Base-by-base conservation (phyloP, 2,888 invertebrate species). In the Rutpela maculata region DNA sequence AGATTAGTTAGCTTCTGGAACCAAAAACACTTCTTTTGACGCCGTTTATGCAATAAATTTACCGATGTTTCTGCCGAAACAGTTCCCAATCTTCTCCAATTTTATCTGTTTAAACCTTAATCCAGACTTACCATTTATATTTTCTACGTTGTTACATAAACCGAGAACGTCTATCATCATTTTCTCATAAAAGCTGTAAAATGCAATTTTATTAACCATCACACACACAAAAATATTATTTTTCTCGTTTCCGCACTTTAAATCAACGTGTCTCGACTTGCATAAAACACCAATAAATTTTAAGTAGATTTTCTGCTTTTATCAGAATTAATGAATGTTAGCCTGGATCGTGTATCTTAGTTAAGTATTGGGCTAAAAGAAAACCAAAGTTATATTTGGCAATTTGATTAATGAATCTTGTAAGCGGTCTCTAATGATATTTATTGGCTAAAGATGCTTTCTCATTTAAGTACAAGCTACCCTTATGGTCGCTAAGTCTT, bases 321-420 rank as follows among this genome's bases (percentile, higher is more conserved):
- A 50, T 43, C 50, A 50, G 50, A 50, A 50, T 50, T 50, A 50
- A 50, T 50, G 50, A 50, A 50, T 50, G 50, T 50, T 12, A n/a
- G 50, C 50, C 7, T n/a, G n/a, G 50, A 50, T 50, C 50, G 50
- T 50, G 50, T 50, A 50, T 50, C 50, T 50, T 50, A 50, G 50
- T 50, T 50, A 50, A 50, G n/a, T 50, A 50, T 6, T 50, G 15
- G 50, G n/a, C 50, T 50, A 50, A 50, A 50, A 50, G 50, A 50
- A 50, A 50, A 17, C 50, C n/a, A n/a, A 17, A 50, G 15, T 50
- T 50, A 50, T 50, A 50, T 50, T 50, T n/a, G 50, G 50, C 50
- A 50, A 50, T 50, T 50, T 50, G 50, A 50, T 50, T 50, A 50
- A 50, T 50, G 50, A 50, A 50, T n/a, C 50, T 4, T 50, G 50